Evolutionary conservation across 2,113 vertebrate species (phyloP).

Genomic region (Equus quagga): DNA sequence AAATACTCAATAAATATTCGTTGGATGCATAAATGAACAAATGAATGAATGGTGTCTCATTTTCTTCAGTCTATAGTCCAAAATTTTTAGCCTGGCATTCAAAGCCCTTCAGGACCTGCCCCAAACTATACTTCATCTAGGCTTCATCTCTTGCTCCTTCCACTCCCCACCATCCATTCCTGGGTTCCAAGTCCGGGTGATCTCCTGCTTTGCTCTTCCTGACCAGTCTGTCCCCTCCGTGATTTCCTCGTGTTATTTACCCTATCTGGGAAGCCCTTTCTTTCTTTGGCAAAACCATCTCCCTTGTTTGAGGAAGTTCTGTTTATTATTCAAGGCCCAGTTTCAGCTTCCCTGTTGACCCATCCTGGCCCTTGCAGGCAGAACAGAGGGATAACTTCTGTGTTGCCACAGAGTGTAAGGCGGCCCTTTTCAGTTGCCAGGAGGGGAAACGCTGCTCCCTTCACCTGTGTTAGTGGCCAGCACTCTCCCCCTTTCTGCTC

Average conservation of each 20-base stretch:
- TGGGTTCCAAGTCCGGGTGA: neutral
- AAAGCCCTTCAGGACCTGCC: neutral
- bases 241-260: neutral
- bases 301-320: neutral
- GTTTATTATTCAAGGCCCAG: neutral
- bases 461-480: fast-evolving
- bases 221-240: fast-evolving
- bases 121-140: neutral
- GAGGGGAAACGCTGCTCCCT: neutral
- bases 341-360: neutral
- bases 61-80: neutral
- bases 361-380: neutral
- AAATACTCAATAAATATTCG: neutral
- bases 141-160: neutral
- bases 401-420: neutral
- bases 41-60: neutral
- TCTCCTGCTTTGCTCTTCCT: neutral
- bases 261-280: neutral
- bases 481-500: neutral
- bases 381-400: neutral
- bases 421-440: neutral
- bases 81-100: neutral
- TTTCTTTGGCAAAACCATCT: neutral
- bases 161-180: neutral
- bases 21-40: neutral